Evolutionary conservation across 2,113 vertebrate genomes (phyloP).

Genomic region (Saiga tatarica): DNA sequence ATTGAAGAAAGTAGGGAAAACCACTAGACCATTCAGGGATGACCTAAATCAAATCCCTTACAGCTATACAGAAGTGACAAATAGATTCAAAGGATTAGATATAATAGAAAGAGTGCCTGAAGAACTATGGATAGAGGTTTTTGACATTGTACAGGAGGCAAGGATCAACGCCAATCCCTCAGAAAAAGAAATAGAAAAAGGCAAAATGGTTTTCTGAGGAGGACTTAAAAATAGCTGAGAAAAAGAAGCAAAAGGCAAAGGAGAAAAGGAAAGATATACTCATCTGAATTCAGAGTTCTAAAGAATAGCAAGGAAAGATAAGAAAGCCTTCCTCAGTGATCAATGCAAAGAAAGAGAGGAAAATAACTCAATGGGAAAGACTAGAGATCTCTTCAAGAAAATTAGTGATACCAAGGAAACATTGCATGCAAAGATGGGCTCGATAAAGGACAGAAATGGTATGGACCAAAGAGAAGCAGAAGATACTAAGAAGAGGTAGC

Average conservation of each 20-base stretch:
- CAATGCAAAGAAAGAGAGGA: not conserved
- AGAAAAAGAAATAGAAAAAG: not conserved
- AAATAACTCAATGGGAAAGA: not conserved
- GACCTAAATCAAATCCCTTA: not conserved
- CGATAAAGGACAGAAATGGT: not conserved
- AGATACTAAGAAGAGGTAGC: not conserved
- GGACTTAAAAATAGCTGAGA: not conserved
- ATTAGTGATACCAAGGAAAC: not conserved
- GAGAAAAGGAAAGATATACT: not conserved
- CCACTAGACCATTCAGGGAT: not conserved
- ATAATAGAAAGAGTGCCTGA: not conserved
- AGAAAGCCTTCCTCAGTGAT: not conserved
- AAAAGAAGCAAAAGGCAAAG: not conserved
- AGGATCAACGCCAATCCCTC: not conserved
- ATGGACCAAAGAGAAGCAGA: not conserved
- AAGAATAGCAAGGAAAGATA: not conserved
- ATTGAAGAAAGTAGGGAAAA: not conserved
- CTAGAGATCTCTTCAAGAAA: not conserved
- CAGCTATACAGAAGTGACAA: not conserved
- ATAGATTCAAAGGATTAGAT: not conserved
- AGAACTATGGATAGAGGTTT: not conserved
- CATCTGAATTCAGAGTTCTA: not conserved
- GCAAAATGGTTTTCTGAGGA: not conserved
- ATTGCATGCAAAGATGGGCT: not conserved
- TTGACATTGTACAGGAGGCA: not conserved